phyloP scores from a whole-genome alignment of 2,113 vertebrate genomes.

The Polyodon spathula region DNA sequence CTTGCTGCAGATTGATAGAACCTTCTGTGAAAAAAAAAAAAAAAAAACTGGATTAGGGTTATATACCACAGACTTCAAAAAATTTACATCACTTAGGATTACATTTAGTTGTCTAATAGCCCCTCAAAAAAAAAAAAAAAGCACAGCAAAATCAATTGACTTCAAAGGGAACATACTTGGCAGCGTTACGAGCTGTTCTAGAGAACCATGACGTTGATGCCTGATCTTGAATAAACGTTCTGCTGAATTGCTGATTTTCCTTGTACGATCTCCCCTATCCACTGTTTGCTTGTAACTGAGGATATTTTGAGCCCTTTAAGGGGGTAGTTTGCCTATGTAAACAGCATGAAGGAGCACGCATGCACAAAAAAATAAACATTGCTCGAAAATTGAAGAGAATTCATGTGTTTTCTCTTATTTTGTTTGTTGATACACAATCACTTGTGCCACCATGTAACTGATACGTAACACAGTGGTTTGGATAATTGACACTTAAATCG shows the following conservation, averaged over 20 bases:
- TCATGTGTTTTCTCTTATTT: no score
- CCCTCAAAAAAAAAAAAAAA: not conserved
- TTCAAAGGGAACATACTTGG: constrained; percentile 25
- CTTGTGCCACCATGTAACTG: no score
- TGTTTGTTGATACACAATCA: no score
- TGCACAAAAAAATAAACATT: constrained; percentile 26
- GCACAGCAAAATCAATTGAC: constrained; percentile 15
- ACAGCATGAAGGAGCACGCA: constrained; percentile 5
- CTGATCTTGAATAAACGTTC: constrained; percentile 15
- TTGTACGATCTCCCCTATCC: not conserved
- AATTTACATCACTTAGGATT: constrained; percentile 24
- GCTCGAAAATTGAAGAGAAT: constrained; percentile 32
- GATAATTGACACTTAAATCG: no score
- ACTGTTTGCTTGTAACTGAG: not conserved
- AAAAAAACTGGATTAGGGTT: constrained; percentile 12
- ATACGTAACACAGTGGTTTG: no score
- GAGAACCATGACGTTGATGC: constrained; percentile 4
- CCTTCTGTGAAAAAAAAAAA: constrained; percentile 3
- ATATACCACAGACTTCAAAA: constrained; percentile 1
- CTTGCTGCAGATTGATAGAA: constrained; percentile 5
- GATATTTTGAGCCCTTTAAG: not conserved
- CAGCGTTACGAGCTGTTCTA: constrained; percentile 8
- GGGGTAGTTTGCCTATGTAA: not conserved
- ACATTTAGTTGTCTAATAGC: constrained; percentile 12
- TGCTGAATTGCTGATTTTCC: not conserved